Evolutionary conservation across 2,888 invertebrate genomes (phyloP).

Genomic region (Cinara cedri): DNA sequence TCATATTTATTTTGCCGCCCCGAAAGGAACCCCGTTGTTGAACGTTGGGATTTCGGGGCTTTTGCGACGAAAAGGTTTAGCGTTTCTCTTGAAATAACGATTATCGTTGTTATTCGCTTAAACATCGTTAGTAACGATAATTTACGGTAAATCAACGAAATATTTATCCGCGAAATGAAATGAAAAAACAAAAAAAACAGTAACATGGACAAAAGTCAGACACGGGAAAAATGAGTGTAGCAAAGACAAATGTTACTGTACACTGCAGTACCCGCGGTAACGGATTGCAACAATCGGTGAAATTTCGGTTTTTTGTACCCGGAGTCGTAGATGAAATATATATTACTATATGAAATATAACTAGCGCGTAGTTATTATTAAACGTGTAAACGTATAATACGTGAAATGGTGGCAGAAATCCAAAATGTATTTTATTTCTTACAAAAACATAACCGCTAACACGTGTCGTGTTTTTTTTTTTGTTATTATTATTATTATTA

Average conservation of each 20-base stretch:
- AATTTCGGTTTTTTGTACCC: not conserved
- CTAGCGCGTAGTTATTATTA: constrained; percentile 39
- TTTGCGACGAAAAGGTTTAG: no score
- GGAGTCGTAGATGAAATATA: not conserved
- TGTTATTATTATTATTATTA: not conserved
- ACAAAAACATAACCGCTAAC: constrained; percentile 19
- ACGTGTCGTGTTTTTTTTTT: constrained; percentile 20
- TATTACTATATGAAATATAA: not conserved
- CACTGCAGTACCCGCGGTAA: not conserved
- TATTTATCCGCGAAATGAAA: no score
- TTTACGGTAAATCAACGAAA: no score
- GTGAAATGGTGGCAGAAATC: constrained; percentile 35
- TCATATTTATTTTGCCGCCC: no score
- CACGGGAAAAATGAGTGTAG: not conserved
- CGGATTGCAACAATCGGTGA: constrained; percentile 10
- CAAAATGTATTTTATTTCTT: constrained; percentile 25
- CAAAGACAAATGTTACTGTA: not conserved
- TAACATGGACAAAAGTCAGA: not conserved
- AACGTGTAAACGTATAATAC: constrained; percentile 14
- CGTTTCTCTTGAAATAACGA: no score
- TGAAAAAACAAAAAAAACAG: no score
- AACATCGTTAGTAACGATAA: no score
- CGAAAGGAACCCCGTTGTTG: no score
- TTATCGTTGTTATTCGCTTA: no score
- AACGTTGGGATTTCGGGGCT: no score